A percentile compares a stretch with the other conserved stretches of the same genome.
phyloP scores from a whole-genome alignment of 1,140 invertebrate genomes.

The Drepana arcuata region DNA sequence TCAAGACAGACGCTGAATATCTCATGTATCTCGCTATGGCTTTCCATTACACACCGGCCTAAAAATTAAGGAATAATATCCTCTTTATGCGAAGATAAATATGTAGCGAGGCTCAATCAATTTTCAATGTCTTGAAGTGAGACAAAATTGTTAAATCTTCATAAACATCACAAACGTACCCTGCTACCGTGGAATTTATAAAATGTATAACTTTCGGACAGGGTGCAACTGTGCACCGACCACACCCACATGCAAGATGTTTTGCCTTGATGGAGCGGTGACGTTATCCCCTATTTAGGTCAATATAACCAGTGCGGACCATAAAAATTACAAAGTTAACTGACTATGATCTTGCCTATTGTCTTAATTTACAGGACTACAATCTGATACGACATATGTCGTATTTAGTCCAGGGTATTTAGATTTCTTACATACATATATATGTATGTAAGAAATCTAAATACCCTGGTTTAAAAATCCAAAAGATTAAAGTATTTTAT shows the following conservation, averaged over 20 bases:
- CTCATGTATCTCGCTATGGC: neutral
- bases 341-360: neutral
- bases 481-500: too few species aligned
- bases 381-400: neutral
- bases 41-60: neutral
- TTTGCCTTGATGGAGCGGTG: slow-evolving; percentile 35
- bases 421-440: neutral
- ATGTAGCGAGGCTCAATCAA: neutral
- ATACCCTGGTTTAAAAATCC: neutral
- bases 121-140: neutral
- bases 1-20: neutral
- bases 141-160: neutral
- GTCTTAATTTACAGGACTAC: neutral
- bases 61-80: neutral
- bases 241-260: slow-evolving; percentile 41
- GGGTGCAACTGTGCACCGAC: slow-evolving; percentile 21
- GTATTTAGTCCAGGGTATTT: neutral
- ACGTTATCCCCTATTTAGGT: slow-evolving; percentile 58
- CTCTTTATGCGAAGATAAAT: neutral
- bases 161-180: neutral
- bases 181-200: neutral
- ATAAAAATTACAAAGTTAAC: slow-evolving; percentile 46
- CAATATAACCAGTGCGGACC: slow-evolving; percentile 40
- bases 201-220: too few species aligned
- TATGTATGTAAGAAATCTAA: neutral